phyloP scores from a whole-genome alignment of 1,140 invertebrate genomes.

The Lasioglossum baleicum region DNA sequence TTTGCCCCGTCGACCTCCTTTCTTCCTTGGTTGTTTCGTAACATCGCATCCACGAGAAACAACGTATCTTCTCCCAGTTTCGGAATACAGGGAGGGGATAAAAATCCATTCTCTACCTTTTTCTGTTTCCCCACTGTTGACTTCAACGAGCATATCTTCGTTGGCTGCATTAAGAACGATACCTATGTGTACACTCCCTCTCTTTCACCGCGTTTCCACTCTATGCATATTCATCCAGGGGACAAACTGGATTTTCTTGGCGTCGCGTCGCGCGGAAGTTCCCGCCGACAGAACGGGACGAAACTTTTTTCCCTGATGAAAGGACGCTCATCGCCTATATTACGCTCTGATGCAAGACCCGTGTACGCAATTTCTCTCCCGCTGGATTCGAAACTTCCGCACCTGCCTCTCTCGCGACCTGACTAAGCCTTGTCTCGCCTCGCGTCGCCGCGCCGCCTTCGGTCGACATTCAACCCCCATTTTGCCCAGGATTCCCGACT shows the following conservation, averaged over 20 bases:
- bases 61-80: no score
- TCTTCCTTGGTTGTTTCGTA: no score
- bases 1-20: no score
- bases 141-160: background rate
- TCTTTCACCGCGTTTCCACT: background rate
- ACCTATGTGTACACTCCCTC: background rate
- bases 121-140: background rate
- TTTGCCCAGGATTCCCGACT: constrained; percentile 15
- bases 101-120: background rate
- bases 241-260: constrained; percentile 43
- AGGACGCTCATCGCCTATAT: constrained; percentile 44
- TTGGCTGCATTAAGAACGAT: constrained; percentile 13
- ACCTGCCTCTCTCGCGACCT: constrained; percentile 9
- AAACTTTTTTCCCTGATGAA: constrained; percentile 46
- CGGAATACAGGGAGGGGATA: background rate
- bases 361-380: constrained; percentile 43
- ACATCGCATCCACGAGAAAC: no score
- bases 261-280: constrained; percentile 10
- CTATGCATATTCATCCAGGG: constrained; percentile 39
- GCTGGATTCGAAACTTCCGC: constrained; percentile 41
- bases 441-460: background rate
- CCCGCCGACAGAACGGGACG: constrained; percentile 22
- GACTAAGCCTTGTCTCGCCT: background rate
- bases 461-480: background rate
- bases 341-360: constrained; percentile 46